A percentile compares a stretch with the other conserved stretches of the same genome.
These are phyloP conservation scores for Acholoe squamosa DNA, from an alignment of 2,888 invertebrate genomes.

Conservation along the genomic window DNA sequence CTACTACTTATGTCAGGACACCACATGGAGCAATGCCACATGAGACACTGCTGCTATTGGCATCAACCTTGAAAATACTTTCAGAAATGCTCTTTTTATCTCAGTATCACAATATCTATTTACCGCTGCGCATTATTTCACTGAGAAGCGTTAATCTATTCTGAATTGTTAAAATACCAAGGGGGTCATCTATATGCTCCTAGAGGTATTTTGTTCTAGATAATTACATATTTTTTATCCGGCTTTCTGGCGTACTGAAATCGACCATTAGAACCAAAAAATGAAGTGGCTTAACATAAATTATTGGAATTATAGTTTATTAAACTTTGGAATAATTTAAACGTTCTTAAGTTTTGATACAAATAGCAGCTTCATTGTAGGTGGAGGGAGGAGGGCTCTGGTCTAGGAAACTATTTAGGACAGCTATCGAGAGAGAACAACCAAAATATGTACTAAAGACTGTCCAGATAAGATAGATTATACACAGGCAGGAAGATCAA, in stretches of 20 bases:
- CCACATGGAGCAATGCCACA: constrained; percentile 36
- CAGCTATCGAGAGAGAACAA: constrained; percentile 6
- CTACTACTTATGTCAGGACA: constrained; percentile 39
- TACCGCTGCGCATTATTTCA: no score
- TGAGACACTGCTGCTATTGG: constrained; percentile 38
- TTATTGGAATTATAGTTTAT: background rate
- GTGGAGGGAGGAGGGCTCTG: background rate
- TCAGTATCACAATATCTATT: no score
- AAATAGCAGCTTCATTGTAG: constrained; percentile 52
- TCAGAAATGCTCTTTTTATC: no score
- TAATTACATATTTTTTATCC: no score
- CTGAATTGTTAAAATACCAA: no score
- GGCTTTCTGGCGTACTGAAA: no score
- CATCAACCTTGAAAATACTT: background rate
- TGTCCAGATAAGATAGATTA: background rate
- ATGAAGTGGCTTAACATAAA: no score
- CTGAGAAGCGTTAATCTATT: no score
- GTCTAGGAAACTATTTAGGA: background rate
- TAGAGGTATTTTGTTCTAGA: no score
- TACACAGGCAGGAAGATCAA: constrained; percentile 3
- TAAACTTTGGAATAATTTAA: background rate
- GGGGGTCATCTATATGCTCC: no score
- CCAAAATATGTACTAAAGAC: background rate
- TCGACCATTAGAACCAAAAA: no score
- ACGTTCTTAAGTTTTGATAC: background rate